These are phyloP conservation scores for Lophius americanus DNA, from an alignment of 2,797 vertebrate species.

Conservation along the genomic window DNA sequence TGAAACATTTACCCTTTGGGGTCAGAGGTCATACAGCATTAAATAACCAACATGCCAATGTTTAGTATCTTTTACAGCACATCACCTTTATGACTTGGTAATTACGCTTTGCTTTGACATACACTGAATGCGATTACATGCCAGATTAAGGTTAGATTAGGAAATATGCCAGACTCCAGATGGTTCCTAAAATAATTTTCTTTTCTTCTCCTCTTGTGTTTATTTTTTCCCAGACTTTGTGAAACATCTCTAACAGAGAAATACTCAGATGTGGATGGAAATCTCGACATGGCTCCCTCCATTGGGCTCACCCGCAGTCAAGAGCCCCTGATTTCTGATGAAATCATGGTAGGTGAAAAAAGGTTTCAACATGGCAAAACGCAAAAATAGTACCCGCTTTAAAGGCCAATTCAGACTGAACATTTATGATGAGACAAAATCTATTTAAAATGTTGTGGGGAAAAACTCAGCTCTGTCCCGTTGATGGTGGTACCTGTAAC, in stretches of 20 bases:
- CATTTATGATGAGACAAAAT: too few species aligned
- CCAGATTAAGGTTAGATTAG: too few species aligned
- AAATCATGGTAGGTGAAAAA: constrained; percentile 76
- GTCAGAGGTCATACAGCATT: too few species aligned
- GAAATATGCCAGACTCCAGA: too few species aligned
- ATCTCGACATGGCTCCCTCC: constrained; percentile 75
- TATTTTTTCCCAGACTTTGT: constrained; percentile 82
- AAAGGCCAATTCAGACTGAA: neutral
- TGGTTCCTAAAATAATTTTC: too few species aligned
- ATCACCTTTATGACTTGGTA: too few species aligned
- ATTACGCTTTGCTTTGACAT: too few species aligned
- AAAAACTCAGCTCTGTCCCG: neutral
- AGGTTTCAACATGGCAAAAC: neutral
- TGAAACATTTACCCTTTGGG: too few species aligned
- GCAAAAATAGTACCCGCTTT: neutral
- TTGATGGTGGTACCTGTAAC: neutral
- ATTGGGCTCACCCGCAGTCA: constrained; percentile 92
- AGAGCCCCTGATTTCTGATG: constrained; percentile 89
- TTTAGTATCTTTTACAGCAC: too few species aligned
- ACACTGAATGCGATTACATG: too few species aligned
- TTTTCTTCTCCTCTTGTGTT: neutral
- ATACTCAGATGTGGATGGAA: constrained; percentile 84
- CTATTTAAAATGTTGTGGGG: too few species aligned
- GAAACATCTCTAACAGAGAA: constrained; percentile 91
- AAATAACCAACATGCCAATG: too few species aligned